A percentile compares a stretch with the other conserved stretches of the same genome.
phyloP scores from a whole-genome alignment of 2,888 invertebrate species.

The Catocala nupta region DNA sequence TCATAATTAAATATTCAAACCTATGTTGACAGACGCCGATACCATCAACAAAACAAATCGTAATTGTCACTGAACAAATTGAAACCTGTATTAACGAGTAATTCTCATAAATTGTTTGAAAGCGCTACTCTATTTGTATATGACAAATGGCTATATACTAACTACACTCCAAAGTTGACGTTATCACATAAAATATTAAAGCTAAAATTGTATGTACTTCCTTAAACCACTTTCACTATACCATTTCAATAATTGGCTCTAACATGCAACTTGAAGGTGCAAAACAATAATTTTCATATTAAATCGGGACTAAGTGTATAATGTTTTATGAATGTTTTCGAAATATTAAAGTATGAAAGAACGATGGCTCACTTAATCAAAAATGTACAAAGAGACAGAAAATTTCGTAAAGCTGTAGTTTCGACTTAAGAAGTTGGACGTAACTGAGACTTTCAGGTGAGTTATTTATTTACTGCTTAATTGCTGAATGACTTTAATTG shows the following conservation, averaged over 20 bases:
- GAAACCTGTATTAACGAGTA: constrained; percentile 11
- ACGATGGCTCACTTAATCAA: constrained; percentile 8
- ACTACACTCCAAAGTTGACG: neutral
- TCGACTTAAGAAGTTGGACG: neutral
- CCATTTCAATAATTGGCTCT: constrained; percentile 33
- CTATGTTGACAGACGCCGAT: constrained; percentile 22
- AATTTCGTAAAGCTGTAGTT: constrained; percentile 5
- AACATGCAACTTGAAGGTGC: constrained; percentile 36
- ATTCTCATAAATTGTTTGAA: constrained; percentile 28
- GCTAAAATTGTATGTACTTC: neutral
- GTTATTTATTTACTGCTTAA: constrained; percentile 8
- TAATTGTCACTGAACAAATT: constrained; percentile 28
- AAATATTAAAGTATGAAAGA: constrained; percentile 12
- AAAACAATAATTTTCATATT: constrained; percentile 47
- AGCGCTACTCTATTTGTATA: constrained; percentile 12
- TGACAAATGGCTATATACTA: neutral
- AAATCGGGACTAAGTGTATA: constrained; percentile 25
- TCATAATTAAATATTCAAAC: neutral
- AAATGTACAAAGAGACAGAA: constrained; percentile 14
- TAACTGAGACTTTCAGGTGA: constrained; percentile 8
- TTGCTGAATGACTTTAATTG: neutral
- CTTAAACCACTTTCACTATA: constrained; percentile 6
- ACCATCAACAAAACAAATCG: constrained; percentile 23
- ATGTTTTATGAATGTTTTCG: constrained; percentile 23
- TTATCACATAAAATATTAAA: neutral